Evolutionary conservation across 2,797 vertebrate genomes (phyloP).

Genomic region (Lutjanus campechanus): DNA sequence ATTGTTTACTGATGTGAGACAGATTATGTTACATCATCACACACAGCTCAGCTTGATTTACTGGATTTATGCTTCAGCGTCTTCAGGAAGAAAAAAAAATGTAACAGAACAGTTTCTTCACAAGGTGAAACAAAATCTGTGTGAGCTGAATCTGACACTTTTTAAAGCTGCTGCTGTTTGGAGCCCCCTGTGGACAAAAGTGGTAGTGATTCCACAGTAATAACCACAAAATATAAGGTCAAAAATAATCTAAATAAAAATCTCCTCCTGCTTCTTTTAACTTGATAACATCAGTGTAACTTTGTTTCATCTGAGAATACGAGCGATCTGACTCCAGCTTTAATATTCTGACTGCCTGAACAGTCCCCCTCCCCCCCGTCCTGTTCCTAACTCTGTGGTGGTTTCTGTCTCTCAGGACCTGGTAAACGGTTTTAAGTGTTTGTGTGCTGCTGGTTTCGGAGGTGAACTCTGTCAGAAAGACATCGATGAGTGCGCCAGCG

Average conservation of each 20-base stretch:
- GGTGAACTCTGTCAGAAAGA: slow-evolving; percentile 92
- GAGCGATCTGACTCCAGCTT: no score
- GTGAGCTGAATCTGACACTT: background rate
- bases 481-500: slow-evolving; percentile 91
- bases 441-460: slow-evolving; percentile 89
- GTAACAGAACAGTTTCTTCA: background rate
- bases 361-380: no score
- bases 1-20: background rate
- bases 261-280: no score
- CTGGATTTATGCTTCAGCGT: background rate
- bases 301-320: no score
- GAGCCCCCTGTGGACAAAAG: no score
- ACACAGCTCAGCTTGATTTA: background rate
- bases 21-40: slow-evolving; percentile 1
- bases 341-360: no score
- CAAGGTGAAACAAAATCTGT: background rate
- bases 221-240: no score
- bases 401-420: slow-evolving; percentile 86
- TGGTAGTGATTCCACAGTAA: no score
- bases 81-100: background rate
- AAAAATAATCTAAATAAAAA: no score
- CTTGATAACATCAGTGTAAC: no score
- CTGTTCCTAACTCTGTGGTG: no score
- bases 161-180: background rate
- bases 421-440: slow-evolving; percentile 90